Conservation (phyloP, 2,888 invertebrate species). For the Volucella zonaria region DNA sequence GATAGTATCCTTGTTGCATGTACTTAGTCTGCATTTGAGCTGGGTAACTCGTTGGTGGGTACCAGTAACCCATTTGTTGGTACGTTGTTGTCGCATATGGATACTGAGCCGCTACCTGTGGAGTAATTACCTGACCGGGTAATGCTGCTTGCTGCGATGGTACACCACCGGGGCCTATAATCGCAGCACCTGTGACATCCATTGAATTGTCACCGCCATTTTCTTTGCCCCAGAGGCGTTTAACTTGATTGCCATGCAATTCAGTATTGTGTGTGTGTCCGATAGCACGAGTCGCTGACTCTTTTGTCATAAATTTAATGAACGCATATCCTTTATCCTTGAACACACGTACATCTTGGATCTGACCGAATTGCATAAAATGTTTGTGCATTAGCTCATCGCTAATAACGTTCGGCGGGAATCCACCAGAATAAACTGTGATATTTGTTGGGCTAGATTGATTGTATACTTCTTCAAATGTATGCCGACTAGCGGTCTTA, state of each 20-base stretch:
- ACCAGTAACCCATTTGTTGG: slow-evolving; percentile 96
- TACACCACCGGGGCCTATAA: slow-evolving; percentile 80
- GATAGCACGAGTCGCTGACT: slow-evolving; percentile 98
- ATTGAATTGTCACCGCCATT: slow-evolving; percentile 86
- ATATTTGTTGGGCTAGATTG: slow-evolving; percentile 99
- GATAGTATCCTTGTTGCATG: slow-evolving; percentile 90
- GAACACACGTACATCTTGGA: slow-evolving; percentile 98
- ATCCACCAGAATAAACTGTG: slow-evolving; percentile 99
- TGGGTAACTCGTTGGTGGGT: slow-evolving; percentile 89
- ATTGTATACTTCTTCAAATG: slow-evolving; percentile 95
- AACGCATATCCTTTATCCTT: slow-evolving; percentile 99
- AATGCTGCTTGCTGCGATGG: slow-evolving; percentile 80
- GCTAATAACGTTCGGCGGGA: slow-evolving; percentile 93
- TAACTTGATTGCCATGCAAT: slow-evolving; percentile 96
- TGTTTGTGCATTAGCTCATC: slow-evolving; percentile 98
- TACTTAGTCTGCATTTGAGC: slow-evolving; percentile 90
- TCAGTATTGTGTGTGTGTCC: slow-evolving; percentile 98
- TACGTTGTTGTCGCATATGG: slow-evolving; percentile 88
- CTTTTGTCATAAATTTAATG: slow-evolving; percentile 98
- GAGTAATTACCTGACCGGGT: slow-evolving; percentile 84
- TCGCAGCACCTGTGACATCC: slow-evolving; percentile 82
- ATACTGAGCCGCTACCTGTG: slow-evolving; percentile 89
- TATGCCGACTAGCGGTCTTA: slow-evolving; percentile 85
- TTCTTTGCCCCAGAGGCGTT: slow-evolving; percentile 99
- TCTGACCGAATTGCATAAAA: slow-evolving; percentile 96